Evolutionary conservation across 2,888 invertebrate species (phyloP).

Genomic region (Amiota communis): DNA sequence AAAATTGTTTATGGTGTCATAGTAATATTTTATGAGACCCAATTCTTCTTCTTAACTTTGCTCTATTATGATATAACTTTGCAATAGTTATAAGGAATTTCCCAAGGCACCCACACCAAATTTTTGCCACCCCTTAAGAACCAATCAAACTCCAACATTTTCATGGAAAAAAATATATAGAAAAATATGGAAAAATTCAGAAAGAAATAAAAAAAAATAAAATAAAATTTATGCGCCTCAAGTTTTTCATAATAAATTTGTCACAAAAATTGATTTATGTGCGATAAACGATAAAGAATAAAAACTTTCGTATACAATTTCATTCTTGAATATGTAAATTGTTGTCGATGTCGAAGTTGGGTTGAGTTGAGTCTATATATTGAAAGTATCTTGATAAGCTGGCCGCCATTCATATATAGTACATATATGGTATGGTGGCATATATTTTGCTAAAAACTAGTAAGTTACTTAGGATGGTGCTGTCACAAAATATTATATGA

Average conservation of each 20-base stretch:
- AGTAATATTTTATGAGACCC: constrained; percentile 64
- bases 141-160: constrained; percentile 37
- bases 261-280: constrained; percentile 69
- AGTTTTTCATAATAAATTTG: constrained; percentile 67
- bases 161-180: not conserved
- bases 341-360: not conserved
- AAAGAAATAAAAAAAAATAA: not conserved
- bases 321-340: not conserved
- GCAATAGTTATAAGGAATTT: constrained; percentile 8
- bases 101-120: not conserved
- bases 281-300: constrained; percentile 63
- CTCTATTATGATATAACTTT: constrained; percentile 38
- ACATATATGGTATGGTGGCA: no score
- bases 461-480: constrained; percentile 36
- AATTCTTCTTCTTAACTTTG: constrained; percentile 25
- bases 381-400: no score
- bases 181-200: not conserved
- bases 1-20: constrained; percentile 67
- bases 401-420: no score
- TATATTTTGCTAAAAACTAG: constrained; percentile 24
- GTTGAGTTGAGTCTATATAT: no score
- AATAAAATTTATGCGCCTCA: constrained; percentile 42
- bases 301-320: constrained; percentile 5
- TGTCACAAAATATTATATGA: constrained; percentile 28
- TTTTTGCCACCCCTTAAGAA: constrained; percentile 38